Evolutionary conservation across 2,797 vertebrate genomes (phyloP).

Genomic region (Oreonectes daqikongensis): DNA sequence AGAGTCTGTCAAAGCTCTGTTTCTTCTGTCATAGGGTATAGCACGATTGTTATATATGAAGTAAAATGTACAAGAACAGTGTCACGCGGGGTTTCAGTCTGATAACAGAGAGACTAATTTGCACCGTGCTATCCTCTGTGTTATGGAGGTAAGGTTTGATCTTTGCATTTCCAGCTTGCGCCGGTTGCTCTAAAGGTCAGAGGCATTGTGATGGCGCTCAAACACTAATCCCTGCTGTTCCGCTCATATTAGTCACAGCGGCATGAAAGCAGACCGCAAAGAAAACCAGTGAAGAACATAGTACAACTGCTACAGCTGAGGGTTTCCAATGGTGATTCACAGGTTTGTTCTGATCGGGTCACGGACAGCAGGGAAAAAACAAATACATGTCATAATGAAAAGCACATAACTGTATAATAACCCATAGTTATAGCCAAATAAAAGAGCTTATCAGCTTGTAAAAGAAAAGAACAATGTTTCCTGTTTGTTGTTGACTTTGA

Average conservation of each 20-base stretch:
- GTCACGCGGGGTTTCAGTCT: slow-evolving; percentile 23
- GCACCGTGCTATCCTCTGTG: background rate
- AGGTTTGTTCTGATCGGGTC: background rate
- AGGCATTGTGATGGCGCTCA: slow-evolving; percentile 12
- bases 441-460: background rate
- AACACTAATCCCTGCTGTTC: slow-evolving; percentile 28
- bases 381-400: background rate
- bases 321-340: background rate
- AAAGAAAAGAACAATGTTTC: background rate
- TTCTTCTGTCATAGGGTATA: background rate
- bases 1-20: background rate
- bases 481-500: background rate
- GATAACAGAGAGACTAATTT: background rate
- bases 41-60: background rate
- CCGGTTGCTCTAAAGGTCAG: slow-evolving; percentile 50
- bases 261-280: background rate
- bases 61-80: background rate
- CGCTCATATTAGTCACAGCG: slow-evolving; percentile 28
- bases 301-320: background rate
- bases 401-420: background rate
- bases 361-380: background rate
- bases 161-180: slow-evolving; percentile 1
- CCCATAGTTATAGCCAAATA: background rate
- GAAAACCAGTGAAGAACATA: background rate
- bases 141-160: slow-evolving; percentile 14